A percentile compares a stretch with the other conserved stretches of the same genome.
phyloP scores from a whole-genome alignment of 2,888 invertebrate species.

The Sarcophaga carnaria region DNA sequence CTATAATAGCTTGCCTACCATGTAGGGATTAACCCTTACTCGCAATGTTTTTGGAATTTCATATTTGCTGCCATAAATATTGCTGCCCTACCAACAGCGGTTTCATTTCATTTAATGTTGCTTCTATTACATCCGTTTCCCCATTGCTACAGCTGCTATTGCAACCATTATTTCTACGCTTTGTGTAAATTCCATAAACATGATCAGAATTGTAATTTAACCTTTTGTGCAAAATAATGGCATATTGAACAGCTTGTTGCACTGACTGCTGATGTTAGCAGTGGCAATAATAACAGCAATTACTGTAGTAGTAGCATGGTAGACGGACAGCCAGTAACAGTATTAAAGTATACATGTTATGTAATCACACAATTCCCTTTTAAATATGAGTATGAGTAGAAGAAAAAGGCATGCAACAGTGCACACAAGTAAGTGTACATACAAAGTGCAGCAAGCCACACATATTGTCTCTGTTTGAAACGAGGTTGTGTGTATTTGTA shows the following conservation, averaged over 20 bases:
- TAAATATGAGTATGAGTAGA: not conserved
- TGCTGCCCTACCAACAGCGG: not conserved
- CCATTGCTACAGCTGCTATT: not conserved
- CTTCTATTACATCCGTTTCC: constrained; percentile 15
- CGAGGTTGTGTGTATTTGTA: not conserved
- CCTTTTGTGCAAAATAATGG: constrained; percentile 12
- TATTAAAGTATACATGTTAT: constrained; percentile 5
- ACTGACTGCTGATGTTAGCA: not conserved
- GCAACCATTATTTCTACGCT: constrained; percentile 5
- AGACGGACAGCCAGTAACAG: not conserved
- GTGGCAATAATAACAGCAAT: not conserved
- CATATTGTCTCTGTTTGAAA: no score
- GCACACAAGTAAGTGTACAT: no score
- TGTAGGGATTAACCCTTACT: no score
- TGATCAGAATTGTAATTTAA: constrained; percentile 50
- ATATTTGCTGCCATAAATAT: no score
- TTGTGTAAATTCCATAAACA: constrained; percentile 25
- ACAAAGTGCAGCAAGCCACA: no score
- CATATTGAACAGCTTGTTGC: constrained; percentile 18
- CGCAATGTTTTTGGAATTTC: no score
- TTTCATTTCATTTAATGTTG: constrained; percentile 24
- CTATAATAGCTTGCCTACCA: no score
- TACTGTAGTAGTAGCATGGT: not conserved
- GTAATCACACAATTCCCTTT: constrained; percentile 20
- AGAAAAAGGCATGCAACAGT: not conserved